These are phyloP conservation scores for Aphelenchoides fujianensis DNA, from an alignment of 1,140 invertebrate species.

Conservation along the genomic window DNA sequence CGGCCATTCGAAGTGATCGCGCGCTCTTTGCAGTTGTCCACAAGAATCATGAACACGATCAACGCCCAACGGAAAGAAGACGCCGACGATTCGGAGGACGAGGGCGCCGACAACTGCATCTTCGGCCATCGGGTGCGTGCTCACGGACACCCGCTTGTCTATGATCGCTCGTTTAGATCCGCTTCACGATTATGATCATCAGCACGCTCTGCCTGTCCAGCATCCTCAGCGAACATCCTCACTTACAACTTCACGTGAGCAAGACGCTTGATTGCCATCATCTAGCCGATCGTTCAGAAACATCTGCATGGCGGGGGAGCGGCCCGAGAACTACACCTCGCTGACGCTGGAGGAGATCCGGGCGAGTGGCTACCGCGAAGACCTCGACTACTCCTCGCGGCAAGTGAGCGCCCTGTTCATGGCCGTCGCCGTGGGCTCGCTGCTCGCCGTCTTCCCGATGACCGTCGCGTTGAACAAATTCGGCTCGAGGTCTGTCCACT, in stretches of 20 bases:
- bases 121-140: conserved; percentile 37
- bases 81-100: conserved; percentile 30
- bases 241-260: conserved; percentile 60
- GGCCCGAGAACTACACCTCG: conserved; percentile 39
- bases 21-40: conserved; percentile 13
- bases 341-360: conserved; percentile 30
- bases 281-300: no score
- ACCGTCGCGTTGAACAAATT: conserved; percentile 54
- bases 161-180: conserved; percentile 38
- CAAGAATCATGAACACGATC: conserved; percentile 2
- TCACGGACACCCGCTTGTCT: not conserved
- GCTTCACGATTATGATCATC: conserved; percentile 57
- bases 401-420: conserved; percentile 55
- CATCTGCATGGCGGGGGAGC: conserved; percentile 58
- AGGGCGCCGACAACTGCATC: conserved; percentile 39
- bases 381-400: conserved; percentile 52
- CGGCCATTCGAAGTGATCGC: not conserved
- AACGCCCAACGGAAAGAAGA: conserved; percentile 9
- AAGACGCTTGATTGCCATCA: no score
- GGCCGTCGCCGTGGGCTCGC: conserved; percentile 58
- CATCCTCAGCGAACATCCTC: conserved; percentile 57
- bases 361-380: conserved; percentile 37
- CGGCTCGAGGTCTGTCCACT: conserved; percentile 42
- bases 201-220: conserved; percentile 58
- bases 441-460: conserved; percentile 57